Evolutionary conservation across 2,797 vertebrate genomes (phyloP).

Genomic region (Sebastes diaconus): DNA sequence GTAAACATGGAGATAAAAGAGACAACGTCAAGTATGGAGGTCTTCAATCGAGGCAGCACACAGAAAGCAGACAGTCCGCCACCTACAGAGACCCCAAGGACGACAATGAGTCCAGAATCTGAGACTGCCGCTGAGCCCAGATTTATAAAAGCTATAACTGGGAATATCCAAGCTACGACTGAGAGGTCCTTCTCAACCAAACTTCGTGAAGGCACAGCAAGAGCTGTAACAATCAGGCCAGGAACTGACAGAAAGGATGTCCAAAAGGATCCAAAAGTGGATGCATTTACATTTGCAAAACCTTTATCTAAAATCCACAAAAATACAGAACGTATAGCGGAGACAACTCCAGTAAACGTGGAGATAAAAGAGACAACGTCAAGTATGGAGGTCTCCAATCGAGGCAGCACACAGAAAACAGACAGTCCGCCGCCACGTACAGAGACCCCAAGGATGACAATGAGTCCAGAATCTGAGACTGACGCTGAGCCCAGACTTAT

Average conservation of each 20-base stretch:
- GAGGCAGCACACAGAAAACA: neutral
- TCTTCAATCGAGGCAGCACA: neutral
- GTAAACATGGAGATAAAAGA: slow-evolving; percentile 2
- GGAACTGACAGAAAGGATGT: neutral
- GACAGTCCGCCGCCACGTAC: neutral
- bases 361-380: slow-evolving; percentile 16
- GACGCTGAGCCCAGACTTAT: neutral
- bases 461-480: neutral
- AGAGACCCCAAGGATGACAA: neutral
- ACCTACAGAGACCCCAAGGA: neutral
- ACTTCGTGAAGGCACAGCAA: too few species aligned
- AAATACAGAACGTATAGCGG: neutral
- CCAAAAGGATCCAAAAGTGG: neutral
- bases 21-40: neutral
- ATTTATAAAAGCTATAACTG: neutral
- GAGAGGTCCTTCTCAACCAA: neutral
- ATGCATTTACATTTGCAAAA: neutral
- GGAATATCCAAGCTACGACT: neutral
- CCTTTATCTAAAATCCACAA: neutral
- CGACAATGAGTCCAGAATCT: neutral
- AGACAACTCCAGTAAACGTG: neutral
- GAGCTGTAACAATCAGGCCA: accelerated
- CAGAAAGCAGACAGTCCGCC: neutral
- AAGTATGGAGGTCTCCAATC: too few species aligned
- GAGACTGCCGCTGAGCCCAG: neutral